A percentile compares a stretch with the other conserved stretches of the same genome.
Conservation (phyloP, 2,113 vertebrate species). For the Leucosticte australis region DNA sequence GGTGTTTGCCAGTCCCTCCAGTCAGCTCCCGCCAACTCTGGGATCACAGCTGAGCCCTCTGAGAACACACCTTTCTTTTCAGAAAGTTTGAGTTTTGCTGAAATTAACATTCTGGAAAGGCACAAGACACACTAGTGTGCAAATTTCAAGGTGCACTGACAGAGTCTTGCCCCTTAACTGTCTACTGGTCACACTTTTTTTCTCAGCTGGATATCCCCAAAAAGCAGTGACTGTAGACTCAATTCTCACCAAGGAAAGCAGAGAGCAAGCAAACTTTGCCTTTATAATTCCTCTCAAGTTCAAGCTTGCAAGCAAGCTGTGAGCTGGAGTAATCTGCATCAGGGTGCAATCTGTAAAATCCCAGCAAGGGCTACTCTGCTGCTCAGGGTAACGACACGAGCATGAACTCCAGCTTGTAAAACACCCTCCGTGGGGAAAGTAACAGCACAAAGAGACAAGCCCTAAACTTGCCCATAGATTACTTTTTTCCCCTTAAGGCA, state of each 20-base stretch:
- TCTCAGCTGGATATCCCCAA: not conserved
- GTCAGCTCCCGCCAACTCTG: not conserved
- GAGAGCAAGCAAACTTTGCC: not conserved
- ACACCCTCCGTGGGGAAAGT: not conserved
- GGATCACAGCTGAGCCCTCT: not conserved
- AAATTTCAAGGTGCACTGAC: not conserved
- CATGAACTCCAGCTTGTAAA: not conserved
- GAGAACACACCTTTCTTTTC: not conserved
- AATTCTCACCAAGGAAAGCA: not conserved
- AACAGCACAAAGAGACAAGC: not conserved
- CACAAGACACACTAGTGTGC: not conserved
- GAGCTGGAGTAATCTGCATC: not conserved
- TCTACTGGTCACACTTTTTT: not conserved
- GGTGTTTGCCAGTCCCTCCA: not conserved
- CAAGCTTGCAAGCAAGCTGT: not conserved
- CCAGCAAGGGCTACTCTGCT: not conserved
- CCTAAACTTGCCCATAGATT: slow-evolving; percentile 6
- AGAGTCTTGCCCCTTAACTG: not conserved
- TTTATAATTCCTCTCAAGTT: not conserved
- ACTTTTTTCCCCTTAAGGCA: not conserved
- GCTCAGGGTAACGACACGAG: not conserved
- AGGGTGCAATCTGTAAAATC: not conserved
- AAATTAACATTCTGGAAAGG: not conserved
- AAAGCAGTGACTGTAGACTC: not conserved
- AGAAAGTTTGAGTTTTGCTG: not conserved